Evolutionary conservation across 2,888 invertebrate genomes (phyloP), one percentile per base, ranked within the genome.

Genomic region (Habrosyne pyritoides): DNA sequence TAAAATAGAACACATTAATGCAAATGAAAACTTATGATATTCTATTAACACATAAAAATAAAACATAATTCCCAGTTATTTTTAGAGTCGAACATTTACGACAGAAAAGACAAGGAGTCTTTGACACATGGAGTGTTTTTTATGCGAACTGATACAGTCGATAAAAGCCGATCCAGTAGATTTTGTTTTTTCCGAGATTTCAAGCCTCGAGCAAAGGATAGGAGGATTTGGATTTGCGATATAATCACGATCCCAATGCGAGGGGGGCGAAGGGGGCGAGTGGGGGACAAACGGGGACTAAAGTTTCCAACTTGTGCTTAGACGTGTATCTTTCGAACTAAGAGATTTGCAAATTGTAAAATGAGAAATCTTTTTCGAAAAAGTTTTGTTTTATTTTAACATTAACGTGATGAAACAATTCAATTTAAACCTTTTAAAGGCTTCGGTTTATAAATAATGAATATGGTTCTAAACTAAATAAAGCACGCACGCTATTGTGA

Each of bases 271-370:
- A 12, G 33, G 33, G 42, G 42, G 18, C 14, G 14, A 36, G 6
- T 36, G 36, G 36, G 36, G 36, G 36, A 36, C 36, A 36, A 49
- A 28, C 12, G 49, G 28, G 18, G 49, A 28, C 50, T 4, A 12
- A 50, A 50, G 28, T 50, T 28, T 28, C 21, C 50, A 50, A 50
- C 50, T 50, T 50, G 12, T 21, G 28, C 30, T 50, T 12, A 50
- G 42, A 21, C 28, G 49, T 26, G 28, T 50, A 28, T 50, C 50
- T 50, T 21, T 21, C 30, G 50, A 50, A 50, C 21, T 50, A 28
- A 50, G 18, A 28, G 50, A 50, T 50, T 50, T 50, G 30, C 21
- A 50, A 30, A 30, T 50, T 50, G 30, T 50, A 18, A 50, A 28
- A 50, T 50, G 28, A 50, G 26, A 50, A 28, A 50, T 50, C 18